phyloP scores from a whole-genome alignment of 2,888 invertebrate genomes.

The Alitta virens region DNA sequence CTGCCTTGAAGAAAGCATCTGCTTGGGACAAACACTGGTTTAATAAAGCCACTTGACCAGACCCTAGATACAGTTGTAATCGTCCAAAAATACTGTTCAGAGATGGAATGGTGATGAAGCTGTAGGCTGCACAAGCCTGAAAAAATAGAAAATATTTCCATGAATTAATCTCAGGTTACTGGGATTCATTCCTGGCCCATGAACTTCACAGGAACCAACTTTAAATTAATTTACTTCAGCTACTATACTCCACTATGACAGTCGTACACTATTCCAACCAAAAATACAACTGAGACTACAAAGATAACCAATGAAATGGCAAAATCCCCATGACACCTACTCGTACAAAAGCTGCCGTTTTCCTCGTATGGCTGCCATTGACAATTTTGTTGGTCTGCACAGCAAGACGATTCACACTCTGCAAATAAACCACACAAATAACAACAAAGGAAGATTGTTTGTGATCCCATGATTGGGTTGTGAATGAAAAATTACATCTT shows the following conservation, averaged over 20 bases:
- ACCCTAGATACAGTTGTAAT: conserved; percentile 80
- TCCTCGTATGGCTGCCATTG: conserved; percentile 73
- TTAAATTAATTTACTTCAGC: no score
- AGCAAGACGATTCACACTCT: conserved; percentile 80
- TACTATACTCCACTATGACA: no score
- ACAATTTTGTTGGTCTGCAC: conserved; percentile 65
- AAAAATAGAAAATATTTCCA: conserved; percentile 26
- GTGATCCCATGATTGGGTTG: neutral
- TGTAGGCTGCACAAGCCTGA: conserved; percentile 87
- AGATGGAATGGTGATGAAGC: conserved; percentile 95
- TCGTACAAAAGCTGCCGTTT: conserved; percentile 81
- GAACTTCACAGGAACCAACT: no score
- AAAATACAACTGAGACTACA: no score
- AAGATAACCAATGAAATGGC: no score
- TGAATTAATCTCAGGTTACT: no score
- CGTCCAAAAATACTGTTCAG: conserved; percentile 73
- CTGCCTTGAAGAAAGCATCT: conserved; percentile 90
- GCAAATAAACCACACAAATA: conserved; percentile 30
- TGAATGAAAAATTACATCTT: neutral
- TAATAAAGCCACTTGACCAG: conserved; percentile 83
- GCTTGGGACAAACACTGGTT: conserved; percentile 88
- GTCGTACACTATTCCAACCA: no score
- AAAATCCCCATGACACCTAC: no score
- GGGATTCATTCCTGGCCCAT: no score
- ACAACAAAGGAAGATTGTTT: neutral